Percentiles rank a stretch among this genome's conserved stretches.
Conservation (phyloP, 2,888 invertebrate genomes). For the Molorchus minor region DNA sequence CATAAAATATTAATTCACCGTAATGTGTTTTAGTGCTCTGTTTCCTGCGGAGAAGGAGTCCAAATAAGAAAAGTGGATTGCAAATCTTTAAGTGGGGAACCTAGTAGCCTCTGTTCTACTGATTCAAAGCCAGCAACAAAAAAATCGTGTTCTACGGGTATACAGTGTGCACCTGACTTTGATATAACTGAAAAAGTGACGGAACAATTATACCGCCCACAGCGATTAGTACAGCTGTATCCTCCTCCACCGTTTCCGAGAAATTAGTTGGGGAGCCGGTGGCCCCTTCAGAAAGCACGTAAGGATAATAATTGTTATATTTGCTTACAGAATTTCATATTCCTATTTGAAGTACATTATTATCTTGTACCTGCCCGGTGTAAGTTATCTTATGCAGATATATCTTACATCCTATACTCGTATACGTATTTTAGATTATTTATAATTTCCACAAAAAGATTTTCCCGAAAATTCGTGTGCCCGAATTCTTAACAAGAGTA, state of each 20-base stretch:
- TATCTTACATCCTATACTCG: no score
- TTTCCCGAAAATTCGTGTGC: no score
- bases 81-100: constrained; percentile 68
- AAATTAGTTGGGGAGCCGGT: constrained; percentile 76
- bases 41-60: constrained; percentile 87
- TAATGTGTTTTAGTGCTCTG: constrained; percentile 82
- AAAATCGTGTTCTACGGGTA: constrained; percentile 78
- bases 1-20: no score
- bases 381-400: no score
- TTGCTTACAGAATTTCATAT: no score
- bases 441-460: no score
- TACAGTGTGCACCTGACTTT: constrained; percentile 69
- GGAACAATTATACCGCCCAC: constrained; percentile 71
- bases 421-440: no score
- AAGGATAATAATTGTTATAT: constrained; percentile 66
- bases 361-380: no score
- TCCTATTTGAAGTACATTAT: no score
- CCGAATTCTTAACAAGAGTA: no score
- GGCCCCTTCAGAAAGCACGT: constrained; percentile 82
- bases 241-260: constrained; percentile 72
- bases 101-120: constrained; percentile 73
- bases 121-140: constrained; percentile 74
- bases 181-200: constrained; percentile 69
- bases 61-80: constrained; percentile 87
- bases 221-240: constrained; percentile 75